Conservation (phyloP, 2,797 vertebrate genomes). For the Helarctos malayanus region DNA sequence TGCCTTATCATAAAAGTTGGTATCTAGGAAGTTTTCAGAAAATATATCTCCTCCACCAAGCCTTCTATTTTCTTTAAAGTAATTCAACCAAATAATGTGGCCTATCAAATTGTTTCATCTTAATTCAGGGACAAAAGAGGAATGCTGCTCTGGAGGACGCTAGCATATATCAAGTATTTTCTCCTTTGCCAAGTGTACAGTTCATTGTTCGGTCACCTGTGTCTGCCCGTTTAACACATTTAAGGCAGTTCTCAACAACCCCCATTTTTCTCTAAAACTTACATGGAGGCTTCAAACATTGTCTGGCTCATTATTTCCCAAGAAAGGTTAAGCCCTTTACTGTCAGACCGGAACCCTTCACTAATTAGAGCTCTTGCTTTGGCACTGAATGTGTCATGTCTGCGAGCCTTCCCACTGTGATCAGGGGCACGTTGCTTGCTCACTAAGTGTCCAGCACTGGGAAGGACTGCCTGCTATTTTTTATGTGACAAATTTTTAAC, state of each 20-base stretch:
- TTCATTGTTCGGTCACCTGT: conserved; percentile 90
- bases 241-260: conserved; percentile 85
- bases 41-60: conserved; percentile 25
- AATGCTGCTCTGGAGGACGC: conserved; percentile 81
- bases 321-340: conserved; percentile 88
- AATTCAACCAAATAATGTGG: conserved; percentile 73
- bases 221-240: conserved; percentile 88
- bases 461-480: conserved; percentile 42
- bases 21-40: conserved; percentile 63
- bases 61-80: conserved; percentile 80
- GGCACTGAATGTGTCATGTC: conserved; percentile 88
- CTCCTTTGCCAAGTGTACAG: conserved; percentile 87
- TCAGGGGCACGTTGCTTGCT: conserved; percentile 84
- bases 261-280: conserved; percentile 84
- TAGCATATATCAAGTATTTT: conserved; percentile 82
- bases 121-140: conserved; percentile 86
- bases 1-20: conserved; percentile 48
- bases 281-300: conserved; percentile 87
- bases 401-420: conserved; percentile 87
- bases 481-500: background rate
- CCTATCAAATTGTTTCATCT: conserved; percentile 84
- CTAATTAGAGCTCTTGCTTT: conserved; percentile 90
- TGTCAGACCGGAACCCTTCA: conserved; percentile 87
- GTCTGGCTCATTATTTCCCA: conserved; percentile 89
- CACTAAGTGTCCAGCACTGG: conserved; percentile 76